Percentiles rank a stretch among this genome's conserved stretches.
Evolutionary conservation across 2,113 vertebrate genomes (phyloP).

Genomic region (Neotragus pygmaeus): DNA sequence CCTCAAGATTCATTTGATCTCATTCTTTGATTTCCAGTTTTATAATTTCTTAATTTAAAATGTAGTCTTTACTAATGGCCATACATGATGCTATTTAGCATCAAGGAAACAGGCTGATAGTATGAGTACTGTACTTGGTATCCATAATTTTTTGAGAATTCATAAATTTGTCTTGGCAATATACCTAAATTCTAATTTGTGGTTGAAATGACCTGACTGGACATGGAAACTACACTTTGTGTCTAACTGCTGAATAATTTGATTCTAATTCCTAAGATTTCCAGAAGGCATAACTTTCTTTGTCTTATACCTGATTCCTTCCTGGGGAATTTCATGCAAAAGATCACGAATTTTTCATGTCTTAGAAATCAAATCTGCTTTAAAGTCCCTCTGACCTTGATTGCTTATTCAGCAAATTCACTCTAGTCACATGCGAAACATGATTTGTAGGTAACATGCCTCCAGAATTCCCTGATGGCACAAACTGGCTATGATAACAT

Average conservation of each 20-base stretch:
- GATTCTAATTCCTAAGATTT: neutral
- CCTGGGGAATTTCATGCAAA: neutral
- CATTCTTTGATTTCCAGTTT: neutral
- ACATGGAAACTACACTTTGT: neutral
- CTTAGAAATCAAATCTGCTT: neutral
- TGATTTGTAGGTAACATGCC: neutral
- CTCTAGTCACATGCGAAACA: neutral
- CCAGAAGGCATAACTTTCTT: rapidly evolving
- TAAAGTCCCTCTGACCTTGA: neutral
- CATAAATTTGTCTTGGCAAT: neutral
- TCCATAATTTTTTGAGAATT: neutral
- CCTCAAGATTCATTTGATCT: neutral
- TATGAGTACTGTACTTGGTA: neutral
- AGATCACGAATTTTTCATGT: neutral
- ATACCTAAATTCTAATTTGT: neutral
- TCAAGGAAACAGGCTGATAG: neutral
- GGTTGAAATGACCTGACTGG: neutral
- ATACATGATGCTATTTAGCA: neutral
- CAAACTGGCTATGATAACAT: neutral
- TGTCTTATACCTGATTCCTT: neutral
- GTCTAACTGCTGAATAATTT: neutral
- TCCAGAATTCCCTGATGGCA: neutral
- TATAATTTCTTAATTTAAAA: neutral
- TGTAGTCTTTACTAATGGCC: neutral
- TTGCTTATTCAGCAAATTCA: neutral